phyloP scores from a whole-genome alignment of 2,797 vertebrate genomes.

The Rostrhamus sociabilis region DNA sequence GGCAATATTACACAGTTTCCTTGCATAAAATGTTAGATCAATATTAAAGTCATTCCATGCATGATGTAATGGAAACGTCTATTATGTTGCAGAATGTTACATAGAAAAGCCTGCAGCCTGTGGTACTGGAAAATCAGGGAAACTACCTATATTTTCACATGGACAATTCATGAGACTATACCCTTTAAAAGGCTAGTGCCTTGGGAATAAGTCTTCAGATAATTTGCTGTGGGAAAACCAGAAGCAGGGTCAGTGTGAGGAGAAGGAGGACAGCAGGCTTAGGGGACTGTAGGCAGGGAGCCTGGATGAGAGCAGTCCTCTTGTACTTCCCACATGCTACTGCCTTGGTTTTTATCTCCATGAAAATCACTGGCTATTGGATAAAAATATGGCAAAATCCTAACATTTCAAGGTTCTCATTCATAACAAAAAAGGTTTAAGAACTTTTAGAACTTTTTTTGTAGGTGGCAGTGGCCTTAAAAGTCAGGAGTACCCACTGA shows the following conservation, averaged over 20 bases:
- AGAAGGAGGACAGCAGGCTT: neutral
- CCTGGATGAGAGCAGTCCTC: neutral
- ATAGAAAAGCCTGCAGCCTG: neutral
- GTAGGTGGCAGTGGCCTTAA: neutral
- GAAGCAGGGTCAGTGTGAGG: neutral
- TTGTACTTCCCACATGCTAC: neutral
- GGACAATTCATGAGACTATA: neutral
- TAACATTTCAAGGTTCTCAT: neutral
- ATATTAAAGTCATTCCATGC: conserved; percentile 22
- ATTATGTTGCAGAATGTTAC: neutral
- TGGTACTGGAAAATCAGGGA: neutral
- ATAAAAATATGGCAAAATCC: neutral
- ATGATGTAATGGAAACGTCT: conserved; percentile 42
- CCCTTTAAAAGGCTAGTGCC: neutral
- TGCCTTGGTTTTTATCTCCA: neutral
- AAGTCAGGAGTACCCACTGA: neutral
- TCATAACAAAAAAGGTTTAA: neutral
- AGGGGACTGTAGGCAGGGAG: neutral
- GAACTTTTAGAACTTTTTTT: neutral
- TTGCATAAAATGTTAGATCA: conserved; percentile 32
- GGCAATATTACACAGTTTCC: conserved; percentile 39
- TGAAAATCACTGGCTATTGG: neutral
- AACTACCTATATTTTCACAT: neutral
- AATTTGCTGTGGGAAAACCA: neutral
- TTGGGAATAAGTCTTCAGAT: neutral